A percentile compares a stretch with the other conserved stretches of the same genome.
Conservation (phyloP, 2,113 vertebrate genomes). For the Campylomormyrus tamandua region DNA sequence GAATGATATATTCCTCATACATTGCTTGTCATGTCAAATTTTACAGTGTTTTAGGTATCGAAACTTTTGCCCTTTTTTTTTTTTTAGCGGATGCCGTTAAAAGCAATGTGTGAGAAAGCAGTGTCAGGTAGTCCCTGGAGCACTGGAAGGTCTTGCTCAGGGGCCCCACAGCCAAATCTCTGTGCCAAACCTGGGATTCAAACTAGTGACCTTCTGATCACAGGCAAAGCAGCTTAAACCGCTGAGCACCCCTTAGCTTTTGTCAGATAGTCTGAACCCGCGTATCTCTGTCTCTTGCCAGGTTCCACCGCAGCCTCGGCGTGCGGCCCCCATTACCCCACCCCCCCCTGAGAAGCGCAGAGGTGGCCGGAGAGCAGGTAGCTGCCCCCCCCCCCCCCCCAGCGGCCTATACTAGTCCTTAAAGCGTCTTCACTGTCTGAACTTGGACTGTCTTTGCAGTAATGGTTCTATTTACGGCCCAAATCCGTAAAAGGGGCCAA, state of each 20-base stretch:
- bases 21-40: not conserved
- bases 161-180: not conserved
- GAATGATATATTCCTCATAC: not conserved
- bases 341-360: slow-evolving; percentile 83
- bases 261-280: not conserved
- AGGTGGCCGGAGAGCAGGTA: slow-evolving; percentile 56
- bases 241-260: not conserved
- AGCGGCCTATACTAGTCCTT: not conserved
- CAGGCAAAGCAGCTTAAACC: not conserved
- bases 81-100: not conserved
- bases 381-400: not conserved
- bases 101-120: not conserved
- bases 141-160: not conserved
- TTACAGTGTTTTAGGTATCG: not conserved
- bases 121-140: not conserved
- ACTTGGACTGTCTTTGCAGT: not conserved
- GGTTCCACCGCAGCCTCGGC: slow-evolving; percentile 76
- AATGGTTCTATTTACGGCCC: not conserved
- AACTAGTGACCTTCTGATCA: not conserved
- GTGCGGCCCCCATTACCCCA: slow-evolving; percentile 75
- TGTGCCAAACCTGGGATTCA: not conserved
- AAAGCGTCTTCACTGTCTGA: not conserved
- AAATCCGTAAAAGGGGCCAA: not conserved
- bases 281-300: slow-evolving; percentile 38
- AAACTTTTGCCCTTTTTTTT: not conserved